These are phyloP conservation scores for Brachionus rotundiformis DNA, from an alignment of 1,140 invertebrate genomes.

Conservation along the genomic window DNA sequence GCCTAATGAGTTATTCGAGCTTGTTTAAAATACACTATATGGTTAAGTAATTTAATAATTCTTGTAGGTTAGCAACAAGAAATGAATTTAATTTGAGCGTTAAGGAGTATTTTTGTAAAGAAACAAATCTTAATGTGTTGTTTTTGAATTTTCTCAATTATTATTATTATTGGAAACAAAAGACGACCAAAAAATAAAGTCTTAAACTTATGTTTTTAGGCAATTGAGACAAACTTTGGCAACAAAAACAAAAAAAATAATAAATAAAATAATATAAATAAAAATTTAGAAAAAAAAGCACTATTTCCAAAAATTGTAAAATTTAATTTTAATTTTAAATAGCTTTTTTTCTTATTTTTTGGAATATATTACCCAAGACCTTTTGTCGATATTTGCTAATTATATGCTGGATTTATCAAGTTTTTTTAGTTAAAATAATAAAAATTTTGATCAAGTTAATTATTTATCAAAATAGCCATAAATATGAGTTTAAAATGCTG, in stretches of 20 bases:
- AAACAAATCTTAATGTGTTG: not conserved
- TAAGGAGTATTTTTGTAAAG: slow-evolving; percentile 1
- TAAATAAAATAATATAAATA: not conserved
- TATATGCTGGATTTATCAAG: no score
- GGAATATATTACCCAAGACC: no score
- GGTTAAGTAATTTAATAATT: slow-evolving; percentile 44
- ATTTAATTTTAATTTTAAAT: no score
- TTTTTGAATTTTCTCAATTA: slow-evolving; percentile 6
- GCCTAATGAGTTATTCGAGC: slow-evolving; percentile 14
- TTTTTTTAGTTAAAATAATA: no score
- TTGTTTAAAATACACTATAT: slow-evolving; percentile 39
- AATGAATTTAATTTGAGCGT: slow-evolving; percentile 33
- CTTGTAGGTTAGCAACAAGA: slow-evolving; percentile 48
- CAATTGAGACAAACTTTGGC: slow-evolving; percentile 2
- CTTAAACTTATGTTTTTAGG: not conserved
- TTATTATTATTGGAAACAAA: not conserved
- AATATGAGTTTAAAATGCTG: no score
- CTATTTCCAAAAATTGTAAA: no score
- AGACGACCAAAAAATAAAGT: not conserved
- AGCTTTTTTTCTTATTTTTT: no score
- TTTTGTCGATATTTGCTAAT: no score
- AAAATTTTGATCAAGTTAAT: no score
- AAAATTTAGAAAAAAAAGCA: no score
- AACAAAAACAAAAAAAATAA: not conserved
- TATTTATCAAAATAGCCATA: no score